Conservation (phyloP, 1,140 invertebrate species). For the Drosophila burlai region DNA sequence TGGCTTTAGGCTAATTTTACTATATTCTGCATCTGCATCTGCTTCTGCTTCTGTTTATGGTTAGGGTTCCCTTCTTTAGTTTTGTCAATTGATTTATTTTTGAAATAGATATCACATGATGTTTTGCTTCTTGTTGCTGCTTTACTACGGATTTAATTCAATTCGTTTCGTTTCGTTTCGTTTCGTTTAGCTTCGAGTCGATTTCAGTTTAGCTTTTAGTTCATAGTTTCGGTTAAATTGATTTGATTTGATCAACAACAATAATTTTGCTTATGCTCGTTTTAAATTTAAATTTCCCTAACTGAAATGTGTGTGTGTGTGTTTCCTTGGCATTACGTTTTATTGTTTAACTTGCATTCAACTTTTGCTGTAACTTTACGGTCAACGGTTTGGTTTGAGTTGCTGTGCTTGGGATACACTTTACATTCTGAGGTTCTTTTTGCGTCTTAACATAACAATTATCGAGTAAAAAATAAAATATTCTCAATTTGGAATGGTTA, state of each 20-base stretch:
- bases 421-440: slow-evolving; percentile 13
- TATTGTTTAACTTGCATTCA: slow-evolving; percentile 16
- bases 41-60: slow-evolving; percentile 26
- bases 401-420: slow-evolving; percentile 19
- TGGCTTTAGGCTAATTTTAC: slow-evolving; percentile 54
- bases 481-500: slow-evolving; percentile 21
- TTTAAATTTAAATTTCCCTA: slow-evolving; percentile 40
- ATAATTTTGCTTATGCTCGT: slow-evolving; percentile 49
- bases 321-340: slow-evolving; percentile 31
- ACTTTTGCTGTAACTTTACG: slow-evolving; percentile 30
- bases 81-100: slow-evolving; percentile 75
- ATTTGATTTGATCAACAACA: slow-evolving; percentile 63
- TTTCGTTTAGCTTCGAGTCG: slow-evolving; percentile 32
- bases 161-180: slow-evolving; percentile 42
- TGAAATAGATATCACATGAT: slow-evolving; percentile 84
- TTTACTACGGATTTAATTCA: slow-evolving; percentile 44
- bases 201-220: slow-evolving; percentile 38
- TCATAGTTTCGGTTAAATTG: slow-evolving; percentile 42
- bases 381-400: slow-evolving; percentile 35
- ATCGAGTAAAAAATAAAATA: neutral
- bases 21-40: slow-evolving; percentile 46
- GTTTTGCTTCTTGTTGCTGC: slow-evolving; percentile 70
- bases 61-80: slow-evolving; percentile 56
- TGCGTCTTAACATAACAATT: neutral
- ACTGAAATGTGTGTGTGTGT: slow-evolving; percentile 36